A percentile compares a stretch with the other conserved stretches of the same genome.
Conservation (phyloP, 2,888 invertebrate genomes). For the Conomelus anceps region DNA sequence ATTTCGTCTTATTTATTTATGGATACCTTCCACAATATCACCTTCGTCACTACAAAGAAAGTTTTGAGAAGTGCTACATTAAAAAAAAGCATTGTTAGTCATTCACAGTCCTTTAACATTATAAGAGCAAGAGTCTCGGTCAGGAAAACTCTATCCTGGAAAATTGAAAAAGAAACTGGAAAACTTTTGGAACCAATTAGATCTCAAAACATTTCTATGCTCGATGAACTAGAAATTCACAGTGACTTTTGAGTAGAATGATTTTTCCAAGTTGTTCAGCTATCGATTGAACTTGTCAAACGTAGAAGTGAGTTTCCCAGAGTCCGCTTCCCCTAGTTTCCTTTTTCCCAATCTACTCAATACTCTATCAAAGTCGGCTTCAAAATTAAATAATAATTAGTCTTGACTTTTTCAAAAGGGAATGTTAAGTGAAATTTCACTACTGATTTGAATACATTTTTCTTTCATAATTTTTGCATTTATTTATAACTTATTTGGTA, state of each 20-base stretch:
- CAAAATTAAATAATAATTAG: neutral
- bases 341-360: neutral
- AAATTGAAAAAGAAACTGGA: neutral
- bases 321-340: neutral
- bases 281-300: neutral
- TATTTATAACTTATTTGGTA: too few relatives aligned
- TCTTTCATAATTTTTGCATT: neutral
- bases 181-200: neutral
- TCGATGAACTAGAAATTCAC: neutral
- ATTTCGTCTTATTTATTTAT: too few relatives aligned
- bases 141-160: neutral
- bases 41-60: too few relatives aligned
- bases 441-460: neutral
- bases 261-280: neutral
- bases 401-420: neutral
- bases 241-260: neutral
- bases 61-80: too few relatives aligned
- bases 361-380: neutral
- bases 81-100: too few relatives aligned
- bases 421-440: neutral
- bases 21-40: too few relatives aligned
- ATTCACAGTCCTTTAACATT: too few relatives aligned
- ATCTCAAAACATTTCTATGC: neutral
- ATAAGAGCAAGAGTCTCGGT: neutral
- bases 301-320: neutral